Evolutionary conservation across 1,140 invertebrate genomes (phyloP).

Genomic region (Hyles vespertilio): DNA sequence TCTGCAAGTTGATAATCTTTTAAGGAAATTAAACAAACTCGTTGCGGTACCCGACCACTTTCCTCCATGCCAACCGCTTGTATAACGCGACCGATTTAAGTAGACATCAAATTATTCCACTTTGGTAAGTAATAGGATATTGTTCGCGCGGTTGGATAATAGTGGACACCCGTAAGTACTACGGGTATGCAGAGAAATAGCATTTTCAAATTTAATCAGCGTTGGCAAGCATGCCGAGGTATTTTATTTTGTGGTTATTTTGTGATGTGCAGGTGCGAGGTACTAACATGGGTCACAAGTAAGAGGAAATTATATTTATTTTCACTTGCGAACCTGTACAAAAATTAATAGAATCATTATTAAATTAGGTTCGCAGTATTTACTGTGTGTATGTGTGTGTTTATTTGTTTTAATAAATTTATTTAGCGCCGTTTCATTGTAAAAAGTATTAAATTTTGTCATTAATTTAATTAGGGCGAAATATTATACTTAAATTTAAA

Average conservation of each 20-base stretch:
- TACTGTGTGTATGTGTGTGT: no score
- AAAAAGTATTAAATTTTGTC: no score
- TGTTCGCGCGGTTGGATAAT: slow-evolving; percentile 28
- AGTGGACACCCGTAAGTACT: slow-evolving; percentile 23
- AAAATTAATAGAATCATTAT: no score
- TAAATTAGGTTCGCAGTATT: no score
- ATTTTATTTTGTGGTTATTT: slow-evolving; percentile 20
- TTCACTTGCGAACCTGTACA: not conserved
- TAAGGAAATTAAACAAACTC: slow-evolving; percentile 36
- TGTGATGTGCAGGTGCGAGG: slow-evolving; percentile 1
- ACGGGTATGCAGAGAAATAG: slow-evolving; percentile 30
- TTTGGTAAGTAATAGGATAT: slow-evolving; percentile 6
- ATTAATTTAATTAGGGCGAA: no score
- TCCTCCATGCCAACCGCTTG: slow-evolving; percentile 30
- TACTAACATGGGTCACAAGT: slow-evolving; percentile 9
- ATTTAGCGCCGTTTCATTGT: no score
- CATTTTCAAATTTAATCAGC: slow-evolving; percentile 41
- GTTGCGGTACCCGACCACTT: slow-evolving; percentile 33
- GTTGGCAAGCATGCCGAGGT: slow-evolving; percentile 20
- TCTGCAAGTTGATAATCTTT: slow-evolving; percentile 29
- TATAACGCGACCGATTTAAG: slow-evolving; percentile 28
- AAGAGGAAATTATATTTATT: not conserved
- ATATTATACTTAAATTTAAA: no score
- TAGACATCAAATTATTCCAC: slow-evolving; percentile 16
- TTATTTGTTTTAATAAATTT: no score